A percentile compares a stretch with the other conserved stretches of the same genome.
Conservation (phyloP, 2,888 invertebrate genomes). For the Aradus depressus region DNA sequence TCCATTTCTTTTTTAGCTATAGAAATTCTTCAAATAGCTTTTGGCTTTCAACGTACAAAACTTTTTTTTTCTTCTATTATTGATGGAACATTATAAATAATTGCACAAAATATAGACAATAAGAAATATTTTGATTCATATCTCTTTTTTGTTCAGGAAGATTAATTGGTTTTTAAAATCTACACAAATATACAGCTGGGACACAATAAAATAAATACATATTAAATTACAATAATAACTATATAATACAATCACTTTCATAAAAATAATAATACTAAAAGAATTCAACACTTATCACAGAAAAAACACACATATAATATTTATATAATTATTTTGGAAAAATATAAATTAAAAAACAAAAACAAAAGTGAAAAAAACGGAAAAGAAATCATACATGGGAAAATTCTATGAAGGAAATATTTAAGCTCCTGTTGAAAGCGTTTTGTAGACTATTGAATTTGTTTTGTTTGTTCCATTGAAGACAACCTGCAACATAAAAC, state of each 20-base stretch:
- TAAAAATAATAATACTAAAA: conserved; percentile 26
- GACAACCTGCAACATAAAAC: not conserved
- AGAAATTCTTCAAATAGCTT: conserved; percentile 9
- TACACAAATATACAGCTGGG: conserved; percentile 30
- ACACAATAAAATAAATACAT: conserved; percentile 28
- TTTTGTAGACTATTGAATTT: conserved; percentile 1
- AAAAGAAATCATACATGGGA: not conserved
- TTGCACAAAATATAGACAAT: conserved; percentile 29
- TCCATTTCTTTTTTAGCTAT: conserved; percentile 10
- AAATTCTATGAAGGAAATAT: not conserved
- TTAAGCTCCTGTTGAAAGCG: conserved; percentile 19
- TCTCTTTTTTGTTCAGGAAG: conserved; percentile 30
- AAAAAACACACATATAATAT: conserved; percentile 29
- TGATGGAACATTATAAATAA: conserved; percentile 27
- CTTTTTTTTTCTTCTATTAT: conserved; percentile 2
- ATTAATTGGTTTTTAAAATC: conserved; percentile 27
- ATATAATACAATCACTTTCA: conserved; percentile 28
- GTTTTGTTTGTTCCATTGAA: not conserved
- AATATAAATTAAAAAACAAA: conserved; percentile 17
- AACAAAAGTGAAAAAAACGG: not conserved
- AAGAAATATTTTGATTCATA: conserved; percentile 27
- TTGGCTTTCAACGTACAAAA: conserved; percentile 11
- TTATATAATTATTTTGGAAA: conserved; percentile 17
- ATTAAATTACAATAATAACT: conserved; percentile 26
- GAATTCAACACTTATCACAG: conserved; percentile 31